Evolutionary conservation across 2,113 vertebrate genomes (phyloP), one percentile per base, ranked within the genome.

Genomic region (Cyanistes caeruleus): DNA sequence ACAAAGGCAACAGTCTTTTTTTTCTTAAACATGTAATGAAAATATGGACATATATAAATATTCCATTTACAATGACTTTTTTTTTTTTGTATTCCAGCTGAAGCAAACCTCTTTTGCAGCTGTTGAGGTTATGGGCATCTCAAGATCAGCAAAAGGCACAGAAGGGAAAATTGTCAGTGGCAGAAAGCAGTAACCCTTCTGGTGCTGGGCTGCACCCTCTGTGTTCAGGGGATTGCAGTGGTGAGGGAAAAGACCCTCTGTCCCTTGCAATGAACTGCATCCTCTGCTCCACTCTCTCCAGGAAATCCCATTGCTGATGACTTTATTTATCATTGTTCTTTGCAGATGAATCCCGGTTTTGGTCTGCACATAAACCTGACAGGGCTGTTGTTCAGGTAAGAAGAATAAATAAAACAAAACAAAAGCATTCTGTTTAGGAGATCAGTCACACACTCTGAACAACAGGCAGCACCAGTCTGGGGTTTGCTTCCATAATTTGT

Each of bases 1-100:
- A 69, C 16, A 60, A 60, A 85, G 46, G 13, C 0, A 1, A 75
- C 6, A 48, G 35, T 5, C 0, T 3, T 27, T 24, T 41, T 39
- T 37, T 31, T 33, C 51, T 59, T 10, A 3, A 75, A 43, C 6
- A 53, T 5, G 3, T 30, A 77, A 49, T 81, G 23, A 69, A 77
- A 89, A 59, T 25, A 84, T 4, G 9, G 58, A 22, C 49, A n/a
- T 55, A 55, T 15, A n/a, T 16, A 56, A 65, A 56, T 24, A 48
- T 23, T 37, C 15, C 3, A 81, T 59, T 70, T 46, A 43, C 46
- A 87, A 63, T 24, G 0, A 31, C 9, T 69, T 67, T 69, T 67
- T 67, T 69, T 67, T 63, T 81, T n/a, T 23, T 55, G 33, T 62
- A 35, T 93, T 62, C 10, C 28, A 65, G 7, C 35, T 84, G 60